Percentiles rank a stretch among this genome's conserved stretches.
Evolutionary conservation across 2,797 vertebrate genomes (phyloP).

Genomic region (Pangasius krempfi): DNA sequence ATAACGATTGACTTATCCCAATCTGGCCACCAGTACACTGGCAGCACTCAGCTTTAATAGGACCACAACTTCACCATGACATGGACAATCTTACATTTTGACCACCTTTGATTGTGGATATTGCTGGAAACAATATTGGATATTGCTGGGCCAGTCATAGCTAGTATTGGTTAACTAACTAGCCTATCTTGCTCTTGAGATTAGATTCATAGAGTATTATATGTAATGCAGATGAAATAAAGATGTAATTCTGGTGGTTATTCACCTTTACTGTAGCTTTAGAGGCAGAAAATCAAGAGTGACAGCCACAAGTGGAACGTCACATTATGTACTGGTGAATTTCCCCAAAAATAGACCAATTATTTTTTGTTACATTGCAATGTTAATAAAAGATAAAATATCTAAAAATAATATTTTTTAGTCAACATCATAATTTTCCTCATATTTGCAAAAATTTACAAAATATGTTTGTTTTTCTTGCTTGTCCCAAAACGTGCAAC

Average conservation of each 20-base stretch:
- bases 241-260: not conserved
- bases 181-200: not conserved
- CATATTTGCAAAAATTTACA: not conserved
- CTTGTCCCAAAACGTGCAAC: not conserved
- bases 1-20: not conserved
- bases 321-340: not conserved
- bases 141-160: not conserved
- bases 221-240: not conserved
- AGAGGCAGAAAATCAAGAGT: not conserved
- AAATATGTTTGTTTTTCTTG: not conserved
- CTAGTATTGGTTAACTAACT: not conserved
- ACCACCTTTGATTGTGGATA: not conserved
- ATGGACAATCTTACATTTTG: not conserved
- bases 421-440: not conserved
- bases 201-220: not conserved
- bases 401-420: not conserved
- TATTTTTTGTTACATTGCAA: not conserved
- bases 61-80: not conserved
- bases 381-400: no score
- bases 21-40: not conserved
- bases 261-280: not conserved
- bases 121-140: not conserved
- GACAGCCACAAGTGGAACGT: not conserved
- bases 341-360: not conserved
- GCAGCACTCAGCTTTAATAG: not conserved